Evolutionary conservation across 2,888 invertebrate genomes (phyloP).

Genomic region (Taenaris catops): DNA sequence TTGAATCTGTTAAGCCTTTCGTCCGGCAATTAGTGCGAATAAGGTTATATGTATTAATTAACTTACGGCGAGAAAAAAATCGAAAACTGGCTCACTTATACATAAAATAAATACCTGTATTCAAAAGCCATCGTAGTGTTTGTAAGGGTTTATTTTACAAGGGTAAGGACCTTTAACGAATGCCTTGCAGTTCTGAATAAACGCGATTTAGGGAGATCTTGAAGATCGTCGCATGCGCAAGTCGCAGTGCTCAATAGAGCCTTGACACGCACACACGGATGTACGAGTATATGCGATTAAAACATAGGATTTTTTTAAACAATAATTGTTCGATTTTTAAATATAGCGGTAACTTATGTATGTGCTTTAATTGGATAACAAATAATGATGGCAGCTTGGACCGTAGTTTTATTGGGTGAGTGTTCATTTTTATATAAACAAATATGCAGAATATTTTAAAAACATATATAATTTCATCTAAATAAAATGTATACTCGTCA

Average conservation of each 20-base stretch:
- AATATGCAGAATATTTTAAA: background rate
- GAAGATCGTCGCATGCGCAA: conserved; percentile 26
- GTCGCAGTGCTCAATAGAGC: conserved; percentile 26
- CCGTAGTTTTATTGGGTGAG: conserved; percentile 17
- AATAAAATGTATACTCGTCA: too few relatives aligned
- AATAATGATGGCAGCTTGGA: conserved; percentile 15
- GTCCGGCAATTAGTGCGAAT: background rate
- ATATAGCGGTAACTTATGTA: background rate
- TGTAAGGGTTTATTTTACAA: conserved; percentile 6
- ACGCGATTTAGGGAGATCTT: conserved; percentile 21
- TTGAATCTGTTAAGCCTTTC: background rate
- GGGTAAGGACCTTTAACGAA: conserved; percentile 16
- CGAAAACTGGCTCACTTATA: background rate
- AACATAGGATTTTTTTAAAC: conserved; percentile 8
- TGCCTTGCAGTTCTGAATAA: conserved; percentile 9
- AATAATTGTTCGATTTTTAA: background rate
- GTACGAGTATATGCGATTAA: conserved; percentile 6
- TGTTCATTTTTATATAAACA: conserved; percentile 1
- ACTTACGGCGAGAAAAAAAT: too few relatives aligned
- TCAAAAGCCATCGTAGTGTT: background rate
- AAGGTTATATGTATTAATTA: too few relatives aligned
- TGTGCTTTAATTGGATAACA: conserved; percentile 1
- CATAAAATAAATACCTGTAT: background rate
- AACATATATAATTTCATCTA: background rate
- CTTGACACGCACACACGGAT: conserved; percentile 26